Evolutionary conservation across 2,888 invertebrate genomes (phyloP), one percentile per base, ranked within the genome.

Genomic region (Villa cingulata): DNA sequence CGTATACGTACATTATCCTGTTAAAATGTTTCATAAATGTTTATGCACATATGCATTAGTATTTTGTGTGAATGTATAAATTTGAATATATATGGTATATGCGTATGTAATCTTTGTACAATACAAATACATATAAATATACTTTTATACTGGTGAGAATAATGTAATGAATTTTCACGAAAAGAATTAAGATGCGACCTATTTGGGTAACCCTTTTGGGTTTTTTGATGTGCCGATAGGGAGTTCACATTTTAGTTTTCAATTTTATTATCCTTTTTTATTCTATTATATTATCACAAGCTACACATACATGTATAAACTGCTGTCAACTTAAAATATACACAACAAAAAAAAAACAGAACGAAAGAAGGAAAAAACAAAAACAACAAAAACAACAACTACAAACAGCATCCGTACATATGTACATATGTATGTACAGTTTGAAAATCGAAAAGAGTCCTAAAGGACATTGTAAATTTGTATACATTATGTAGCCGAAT

Each of bases 131-230:
- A 32, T 5, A 32, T 12, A 12, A 23, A 3, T 32, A 32, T 32
- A 14, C 3, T 23, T 4, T 23, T 23, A 23, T 36, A 16, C n/a
- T 43, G 43, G 48, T 43, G 43, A 43, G 32, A 48, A 48, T 32
- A 39, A 18, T 32, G 36, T 48, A 43, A 48, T 48, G 48, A 48
- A 48, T 48, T 48, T 48, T 34, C 48, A 43, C 40, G 34, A 43
- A 38, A 42, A 29, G 45, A 45, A 45, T 45, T 49, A 42, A 41
- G 42, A 45, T 42, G 41, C 45, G 45, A 41, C 48, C 45, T 39
- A 15, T 41, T 39, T 34, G 27, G 43, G 43, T 37, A 45, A 42
- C 37, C 44, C 45, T 45, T 48, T 32, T 42, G 20, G 27, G 36
- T 32, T 32, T n/a, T 23, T 20, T 34, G 50, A 42, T 39, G 32